Conservation (phyloP, 2,888 invertebrate genomes). For the Chorisops tibialis region DNA sequence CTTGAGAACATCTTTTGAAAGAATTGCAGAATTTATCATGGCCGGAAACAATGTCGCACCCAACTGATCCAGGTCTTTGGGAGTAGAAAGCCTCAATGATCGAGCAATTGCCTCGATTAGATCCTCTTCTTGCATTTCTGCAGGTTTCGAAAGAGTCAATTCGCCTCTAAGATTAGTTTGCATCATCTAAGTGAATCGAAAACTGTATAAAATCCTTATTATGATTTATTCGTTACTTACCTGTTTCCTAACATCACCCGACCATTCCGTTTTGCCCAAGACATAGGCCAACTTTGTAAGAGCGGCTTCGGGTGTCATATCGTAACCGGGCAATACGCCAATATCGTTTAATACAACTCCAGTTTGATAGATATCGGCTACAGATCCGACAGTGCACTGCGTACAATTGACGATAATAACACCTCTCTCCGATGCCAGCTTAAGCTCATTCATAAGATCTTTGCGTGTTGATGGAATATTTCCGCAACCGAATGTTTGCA, state of each 20-base stretch:
- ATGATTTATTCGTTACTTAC: slow-evolving; percentile 46
- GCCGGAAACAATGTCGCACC: slow-evolving; percentile 66
- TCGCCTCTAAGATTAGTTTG: slow-evolving; percentile 76
- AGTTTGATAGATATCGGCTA: slow-evolving; percentile 77
- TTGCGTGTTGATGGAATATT: slow-evolving; percentile 82
- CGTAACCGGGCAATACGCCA: slow-evolving; percentile 49
- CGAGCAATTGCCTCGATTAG: slow-evolving; percentile 61
- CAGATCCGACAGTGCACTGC: slow-evolving; percentile 82
- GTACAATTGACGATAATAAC: slow-evolving; percentile 89
- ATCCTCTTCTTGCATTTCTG: slow-evolving; percentile 53
- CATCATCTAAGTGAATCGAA: slow-evolving; percentile 62
- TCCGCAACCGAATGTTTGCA: slow-evolving; percentile 91
- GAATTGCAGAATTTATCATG: slow-evolving; percentile 64
- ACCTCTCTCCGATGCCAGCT: slow-evolving; percentile 68
- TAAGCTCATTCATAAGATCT: slow-evolving; percentile 74
- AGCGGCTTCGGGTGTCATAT: slow-evolving; percentile 85
- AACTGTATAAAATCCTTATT: background rate
- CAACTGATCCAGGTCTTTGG: slow-evolving; percentile 57
- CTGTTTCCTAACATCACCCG: slow-evolving; percentile 61
- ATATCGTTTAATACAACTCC: slow-evolving; percentile 60
- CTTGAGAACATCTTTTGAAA: slow-evolving; percentile 55
- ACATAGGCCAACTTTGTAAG: slow-evolving; percentile 84
- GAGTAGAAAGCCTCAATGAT: slow-evolving; percentile 56
- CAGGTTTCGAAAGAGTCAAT: slow-evolving; percentile 56
- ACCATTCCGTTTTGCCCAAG: slow-evolving; percentile 71